A percentile compares a stretch with the other conserved stretches of the same genome.
Conservation (phyloP, 1,140 invertebrate species). For the Adelges cooleyi region DNA sequence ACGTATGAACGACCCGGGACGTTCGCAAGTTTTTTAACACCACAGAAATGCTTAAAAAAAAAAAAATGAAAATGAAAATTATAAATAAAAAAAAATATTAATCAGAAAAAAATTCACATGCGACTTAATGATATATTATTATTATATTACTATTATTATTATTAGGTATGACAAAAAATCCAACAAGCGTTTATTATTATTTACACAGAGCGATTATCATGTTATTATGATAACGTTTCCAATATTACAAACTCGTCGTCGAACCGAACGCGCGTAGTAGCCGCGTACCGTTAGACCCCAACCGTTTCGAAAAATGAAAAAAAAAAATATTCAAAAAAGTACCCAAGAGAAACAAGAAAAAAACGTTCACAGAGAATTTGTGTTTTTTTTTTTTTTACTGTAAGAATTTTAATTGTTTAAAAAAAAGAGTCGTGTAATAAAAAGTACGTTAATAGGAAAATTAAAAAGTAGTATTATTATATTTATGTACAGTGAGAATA, state of each 20-base stretch:
- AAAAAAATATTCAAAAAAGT: not conserved
- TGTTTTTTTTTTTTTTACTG: conserved; percentile 2
- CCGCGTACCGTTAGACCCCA: not conserved
- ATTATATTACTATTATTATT: not conserved
- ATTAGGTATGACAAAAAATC: not conserved
- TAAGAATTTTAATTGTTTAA: not conserved
- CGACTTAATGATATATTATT: not conserved
- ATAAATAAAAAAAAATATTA: not conserved
- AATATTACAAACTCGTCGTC: too few species aligned
- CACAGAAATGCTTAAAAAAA: conserved; percentile 27
- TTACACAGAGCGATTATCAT: not conserved
- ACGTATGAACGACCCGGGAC: not conserved
- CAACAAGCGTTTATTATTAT: not conserved
- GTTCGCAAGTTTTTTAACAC: conserved; percentile 15
- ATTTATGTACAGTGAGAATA: conserved; percentile 16
- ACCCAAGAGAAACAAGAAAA: conserved; percentile 12
- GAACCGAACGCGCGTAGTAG: too few species aligned
- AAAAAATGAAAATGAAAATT: not conserved
- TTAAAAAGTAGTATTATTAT: not conserved
- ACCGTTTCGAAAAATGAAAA: not conserved
- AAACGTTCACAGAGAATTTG: conserved; percentile 24
- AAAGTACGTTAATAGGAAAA: not conserved
- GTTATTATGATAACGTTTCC: too few species aligned
- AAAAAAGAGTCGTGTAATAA: not conserved
- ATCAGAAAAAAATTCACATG: not conserved